Base-by-base conservation (phyloP, 2,888 invertebrate species). In the Lampropteryx suffumata region DNA sequence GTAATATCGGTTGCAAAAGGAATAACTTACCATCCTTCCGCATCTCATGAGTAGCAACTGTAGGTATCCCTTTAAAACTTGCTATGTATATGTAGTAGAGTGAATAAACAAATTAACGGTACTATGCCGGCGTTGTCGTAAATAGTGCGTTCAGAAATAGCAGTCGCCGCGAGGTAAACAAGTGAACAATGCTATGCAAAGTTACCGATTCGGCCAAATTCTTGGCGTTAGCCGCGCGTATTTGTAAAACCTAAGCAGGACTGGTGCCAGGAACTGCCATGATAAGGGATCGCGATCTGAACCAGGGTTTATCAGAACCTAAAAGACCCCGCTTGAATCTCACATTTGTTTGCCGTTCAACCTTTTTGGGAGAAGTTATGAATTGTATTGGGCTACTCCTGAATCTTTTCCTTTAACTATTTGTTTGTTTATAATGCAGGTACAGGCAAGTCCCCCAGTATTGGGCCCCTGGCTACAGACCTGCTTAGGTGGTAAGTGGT, bases 191-290 rank as follows among this genome's bases (percentile, higher is more conserved):
- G 43, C 74, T 70, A 65, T 70, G 79, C 74, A 76, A 78, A 84
- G 77, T 74, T 67, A 73, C 69, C 73, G 75, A 76, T 71, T 79
- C 76, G 71, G 76, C 79, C 74, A 81, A 85, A 88, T 87, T 84
- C 85, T 82, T 84, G 79, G 78, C 83, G 82, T 81, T 74, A 17
- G 34, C 42, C 26, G 46, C 14, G 72, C 73, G 79, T 79, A 79
- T 79, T 81, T 82, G 72, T 63, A 67, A 67, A 61, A 62, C 36
- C 37, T 44, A 24, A 33, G 21, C 21, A 21, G 21, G 21, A 21
- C 21, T 21, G 21, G 2, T 21, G 21, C 21, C 21, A 21, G 21
- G 21, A 21, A 21, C 5, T 21, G 3, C 21, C 21, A 5, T 21
- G 21, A 21, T 21, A 21, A 21, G 2, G 21, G 21, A 21, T 21